Base-by-base conservation (phyloP, 2,113 vertebrate species). In the Tragelaphus imberbis region DNA sequence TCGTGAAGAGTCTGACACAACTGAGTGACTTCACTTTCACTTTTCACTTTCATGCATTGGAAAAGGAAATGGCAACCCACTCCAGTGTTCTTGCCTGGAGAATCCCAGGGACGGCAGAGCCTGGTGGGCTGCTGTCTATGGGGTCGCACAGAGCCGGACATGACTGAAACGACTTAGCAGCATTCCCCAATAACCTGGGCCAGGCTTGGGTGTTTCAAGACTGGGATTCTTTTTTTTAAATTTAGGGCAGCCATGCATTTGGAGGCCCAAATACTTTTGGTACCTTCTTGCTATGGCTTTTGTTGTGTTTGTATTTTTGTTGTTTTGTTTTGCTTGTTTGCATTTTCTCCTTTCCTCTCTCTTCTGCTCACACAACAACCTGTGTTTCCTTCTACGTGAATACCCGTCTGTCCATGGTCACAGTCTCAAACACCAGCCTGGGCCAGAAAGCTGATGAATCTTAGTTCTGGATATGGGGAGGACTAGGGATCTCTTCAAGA, bases 211-310 rank as follows among this genome's bases (percentile, higher is more conserved):
- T 25, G 21, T 82, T 85, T n/a, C 16, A 25, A 28, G 30, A 28
- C 63, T 51, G 5, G 23, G 47, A 51, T 1, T 65, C 33, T 30
- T 1, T 36, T 63, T 75, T 10, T 1, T 23, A 8, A 25, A 13
- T 88, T 68, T 36, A 75, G 27, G 28, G 15, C 12, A 55, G 40
- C 7, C 65, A 23, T 0, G 0, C 30, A 40, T 30, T 36, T 40
- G 79, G 27, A 85, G 75, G 11, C 4, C 7, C 12, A 53, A 15
- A 80, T 0, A 0, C 53, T 68, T 14, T 11, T 33, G 7, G 6
- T 81, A 2, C 2, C 6, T 36, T 40, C 15, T 25, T 61, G 5
- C 2, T 10, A 0, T 14, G 5, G 19, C 47, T 33, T 13, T 28
- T 21, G 16, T 19, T 53, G 36, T 21, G 5, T 81, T n/a, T 81